Percentiles rank a stretch among this genome's conserved stretches.
Conservation (phyloP, 2,113 vertebrate genomes). For the Macroglossus sobrinus region DNA sequence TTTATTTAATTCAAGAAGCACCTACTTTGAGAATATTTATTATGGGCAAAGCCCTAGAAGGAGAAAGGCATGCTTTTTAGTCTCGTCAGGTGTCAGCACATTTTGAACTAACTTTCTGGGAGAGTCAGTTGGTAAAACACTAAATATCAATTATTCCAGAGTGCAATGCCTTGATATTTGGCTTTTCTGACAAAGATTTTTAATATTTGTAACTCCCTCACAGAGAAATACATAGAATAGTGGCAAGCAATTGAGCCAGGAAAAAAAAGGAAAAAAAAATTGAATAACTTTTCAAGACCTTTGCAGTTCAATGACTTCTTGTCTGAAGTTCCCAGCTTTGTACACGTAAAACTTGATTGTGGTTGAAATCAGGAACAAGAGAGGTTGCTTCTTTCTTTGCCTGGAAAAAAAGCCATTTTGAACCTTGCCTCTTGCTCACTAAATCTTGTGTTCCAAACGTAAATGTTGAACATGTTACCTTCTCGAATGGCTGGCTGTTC, state of each 20-base stretch:
- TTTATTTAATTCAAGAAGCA: neutral
- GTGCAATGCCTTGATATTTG: neutral
- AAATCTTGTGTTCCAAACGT: neutral
- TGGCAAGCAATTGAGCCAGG: neutral
- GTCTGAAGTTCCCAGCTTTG: neutral
- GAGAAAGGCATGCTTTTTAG: neutral
- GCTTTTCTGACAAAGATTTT: constrained; percentile 1
- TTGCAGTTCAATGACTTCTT: neutral
- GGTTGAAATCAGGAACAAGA: neutral
- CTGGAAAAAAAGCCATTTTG: constrained; percentile 1
- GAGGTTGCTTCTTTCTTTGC: neutral
- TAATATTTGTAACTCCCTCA: neutral
- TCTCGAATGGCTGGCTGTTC: neutral
- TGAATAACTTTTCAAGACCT: neutral
- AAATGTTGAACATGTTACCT: neutral
- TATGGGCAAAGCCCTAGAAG: neutral
- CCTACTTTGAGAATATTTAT: neutral
- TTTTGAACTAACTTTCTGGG: neutral
- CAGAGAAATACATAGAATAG: neutral
- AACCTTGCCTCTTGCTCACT: neutral
- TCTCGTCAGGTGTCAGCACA: neutral
- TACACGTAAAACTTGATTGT: neutral
- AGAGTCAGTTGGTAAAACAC: neutral
- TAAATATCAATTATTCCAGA: neutral
- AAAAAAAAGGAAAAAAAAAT: neutral